Base-by-base conservation (phyloP, 2,888 invertebrate species). In the Macrostomum cliftonense region DNA sequence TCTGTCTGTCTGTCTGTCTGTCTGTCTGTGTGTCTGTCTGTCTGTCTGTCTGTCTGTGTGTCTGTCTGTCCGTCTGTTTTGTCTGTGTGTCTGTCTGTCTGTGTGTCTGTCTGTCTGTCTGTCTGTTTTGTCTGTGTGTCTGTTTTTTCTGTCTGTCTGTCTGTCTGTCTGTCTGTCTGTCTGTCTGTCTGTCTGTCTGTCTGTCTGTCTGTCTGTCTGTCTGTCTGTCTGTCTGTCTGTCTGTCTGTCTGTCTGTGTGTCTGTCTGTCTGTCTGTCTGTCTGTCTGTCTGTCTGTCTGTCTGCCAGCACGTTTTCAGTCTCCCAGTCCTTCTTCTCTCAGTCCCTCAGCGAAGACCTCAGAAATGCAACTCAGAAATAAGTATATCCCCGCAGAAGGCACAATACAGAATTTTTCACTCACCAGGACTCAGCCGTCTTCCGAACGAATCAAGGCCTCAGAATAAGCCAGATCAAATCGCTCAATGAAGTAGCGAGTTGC, bases 1-100 rank as follows among this genome's bases (percentile, higher is more conserved):
- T 40, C 40, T 40, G 17, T 40, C 40, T 40, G 40, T 40, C 40
- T 40, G 17, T 40, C 40, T 40, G 40, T 40, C 40, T 40, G 17
- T 40, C 17, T 40, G 17, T 40, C 40, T 40, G 17, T 40, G 5
- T 40, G 40, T 40, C 40, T 40, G 17, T 40, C 40, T 40, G 17
- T 40, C 40, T 40, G 28, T 28, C 28, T 28, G 28, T 28, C 28
- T 28, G 28, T 28, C 28, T 28, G 28, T 28, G 28, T 28, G 28
- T 7, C 5, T 28, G 28, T 28, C 28, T 28, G 28, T 28, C 28
- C 9, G 28, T 28, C 28, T 28, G 28, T 28, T 28, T 9, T 40
- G 17, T 40, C 40, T 40, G 17, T 40, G 5, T 40, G 17, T 40
- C 40, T 40, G 17, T 40, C 40, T 40, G 2, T 7, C 5, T 40